phyloP scores from a whole-genome alignment of 2,888 invertebrate genomes.

The Dichetophora obliterata region DNA sequence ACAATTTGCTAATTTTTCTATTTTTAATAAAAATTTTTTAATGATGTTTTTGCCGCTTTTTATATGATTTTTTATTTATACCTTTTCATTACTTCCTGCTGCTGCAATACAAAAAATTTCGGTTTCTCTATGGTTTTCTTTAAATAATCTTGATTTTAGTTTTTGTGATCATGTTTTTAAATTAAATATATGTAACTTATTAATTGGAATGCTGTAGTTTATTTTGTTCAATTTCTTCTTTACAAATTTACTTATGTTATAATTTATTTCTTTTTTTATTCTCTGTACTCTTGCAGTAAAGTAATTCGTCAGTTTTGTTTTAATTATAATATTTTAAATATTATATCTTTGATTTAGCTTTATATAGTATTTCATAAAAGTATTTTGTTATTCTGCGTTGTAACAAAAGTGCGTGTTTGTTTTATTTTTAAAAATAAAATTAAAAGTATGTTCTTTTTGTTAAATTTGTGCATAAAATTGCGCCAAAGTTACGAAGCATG shows the following conservation, averaged over 20 bases:
- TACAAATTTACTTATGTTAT: slow-evolving; percentile 11
- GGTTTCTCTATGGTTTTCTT: too few species aligned
- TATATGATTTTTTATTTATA: background rate
- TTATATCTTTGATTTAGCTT: background rate
- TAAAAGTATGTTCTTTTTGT: background rate
- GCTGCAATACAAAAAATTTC: background rate
- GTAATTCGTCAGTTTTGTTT: slow-evolving; percentile 50
- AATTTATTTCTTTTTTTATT: slow-evolving; percentile 35
- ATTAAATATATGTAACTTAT: slow-evolving; percentile 24
- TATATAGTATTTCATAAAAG: background rate
- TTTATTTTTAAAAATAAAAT: background rate
- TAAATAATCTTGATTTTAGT: too few species aligned
- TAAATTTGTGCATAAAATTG: background rate
- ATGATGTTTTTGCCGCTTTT: too few species aligned
- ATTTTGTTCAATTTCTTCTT: slow-evolving; percentile 40
- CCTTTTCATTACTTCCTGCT: too few species aligned
- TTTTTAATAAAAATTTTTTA: too few species aligned
- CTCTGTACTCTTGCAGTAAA: slow-evolving; percentile 51
- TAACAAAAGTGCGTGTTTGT: background rate
- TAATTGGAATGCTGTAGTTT: slow-evolving; percentile 31
- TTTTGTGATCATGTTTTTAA: slow-evolving; percentile 38
- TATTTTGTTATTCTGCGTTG: background rate
- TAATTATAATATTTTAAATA: slow-evolving; percentile 8
- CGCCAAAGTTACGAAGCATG: slow-evolving; percentile 1
- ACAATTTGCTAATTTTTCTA: slow-evolving; percentile 25